These are phyloP conservation scores for Heterotis niloticus DNA, from an alignment of 2,113 vertebrate genomes.

Conservation along the genomic window DNA sequence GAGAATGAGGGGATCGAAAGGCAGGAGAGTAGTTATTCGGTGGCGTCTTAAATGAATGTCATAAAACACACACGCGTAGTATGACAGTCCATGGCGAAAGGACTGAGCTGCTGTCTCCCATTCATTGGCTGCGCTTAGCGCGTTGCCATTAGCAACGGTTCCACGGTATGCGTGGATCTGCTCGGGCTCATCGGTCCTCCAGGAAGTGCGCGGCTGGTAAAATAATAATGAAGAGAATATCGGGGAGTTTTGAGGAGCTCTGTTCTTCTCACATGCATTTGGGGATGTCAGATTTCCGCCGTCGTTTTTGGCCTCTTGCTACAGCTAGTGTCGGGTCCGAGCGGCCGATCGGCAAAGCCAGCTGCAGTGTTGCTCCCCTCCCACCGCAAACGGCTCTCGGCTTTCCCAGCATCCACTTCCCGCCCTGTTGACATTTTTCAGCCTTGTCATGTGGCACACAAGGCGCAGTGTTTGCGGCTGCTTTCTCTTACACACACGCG, in stretches of 20 bases:
- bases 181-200: conserved; percentile 39
- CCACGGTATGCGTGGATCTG: conserved; percentile 61
- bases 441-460: background rate
- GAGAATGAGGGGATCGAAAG: background rate
- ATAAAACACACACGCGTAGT: background rate
- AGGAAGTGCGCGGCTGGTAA: conserved; percentile 16
- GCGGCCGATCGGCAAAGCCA: background rate
- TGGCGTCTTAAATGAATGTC: background rate
- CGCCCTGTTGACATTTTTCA: conserved; percentile 13
- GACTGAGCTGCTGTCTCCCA: conserved; percentile 14
- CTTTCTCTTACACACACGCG: conserved; percentile 46
- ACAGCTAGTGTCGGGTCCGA: background rate
- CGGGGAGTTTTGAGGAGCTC: background rate
- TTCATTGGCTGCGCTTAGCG: conserved; percentile 49
- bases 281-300: background rate
- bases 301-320: background rate
- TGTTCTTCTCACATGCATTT: background rate
- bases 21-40: background rate
- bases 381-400: background rate
- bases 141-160: conserved; percentile 78
- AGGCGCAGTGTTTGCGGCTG: conserved; percentile 19
- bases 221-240: background rate
- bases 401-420: background rate
- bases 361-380: background rate
- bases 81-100: background rate